Base-by-base conservation (phyloP, 2,888 invertebrate species). In the Chloroclysta siterata region DNA sequence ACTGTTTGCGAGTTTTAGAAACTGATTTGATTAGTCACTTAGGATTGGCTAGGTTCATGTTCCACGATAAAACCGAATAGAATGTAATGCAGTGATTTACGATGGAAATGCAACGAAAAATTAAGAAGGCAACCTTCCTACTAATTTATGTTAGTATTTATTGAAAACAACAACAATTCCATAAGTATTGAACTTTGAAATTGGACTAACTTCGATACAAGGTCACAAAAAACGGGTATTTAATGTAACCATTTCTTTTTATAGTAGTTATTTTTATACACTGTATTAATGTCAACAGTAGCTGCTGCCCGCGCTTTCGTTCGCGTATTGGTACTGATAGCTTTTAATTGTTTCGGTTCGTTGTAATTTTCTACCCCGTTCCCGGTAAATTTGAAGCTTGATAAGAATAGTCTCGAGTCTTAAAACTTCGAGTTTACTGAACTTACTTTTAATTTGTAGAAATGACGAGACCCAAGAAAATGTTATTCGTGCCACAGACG, bases 401-500 rank as follows among this genome's bases (percentile, higher is more conserved):
- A n/a, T n/a, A n/a, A n/a, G n/a, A n/a, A n/a, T n/a, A n/a, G n/a
- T n/a, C n/a, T 48, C 22, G 13, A 48, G n/a, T n/a, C 7, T 48
- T 11, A 14, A 4, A 28, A 28, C 11, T 41, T 53, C 15, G 13
- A 33, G 33, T 33, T 54, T 46, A 13, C 39, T 52, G 52, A 52
- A 39, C 39, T 39, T 39, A n/a, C 29, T 22, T 22, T 1, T 22
- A 14, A 33, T 10, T 15, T 42, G 28, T 36, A 60, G 53, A 66
- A 58, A 53, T 62, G 54, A 57, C 46, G 56, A 54, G 52, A 62
- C 59, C 56, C 60, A 46, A 62, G 41, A 57, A 52, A 66, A 59
- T 50, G 17, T 52, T 50, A 56, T 41, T 53, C 56, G 60, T 63
- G 67, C 63, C 64, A 63, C 67, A 69, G 65, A 66, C 63, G 60